phyloP scores from a whole-genome alignment of 2,113 vertebrate species.

The Oncorhynchus mykiss region DNA sequence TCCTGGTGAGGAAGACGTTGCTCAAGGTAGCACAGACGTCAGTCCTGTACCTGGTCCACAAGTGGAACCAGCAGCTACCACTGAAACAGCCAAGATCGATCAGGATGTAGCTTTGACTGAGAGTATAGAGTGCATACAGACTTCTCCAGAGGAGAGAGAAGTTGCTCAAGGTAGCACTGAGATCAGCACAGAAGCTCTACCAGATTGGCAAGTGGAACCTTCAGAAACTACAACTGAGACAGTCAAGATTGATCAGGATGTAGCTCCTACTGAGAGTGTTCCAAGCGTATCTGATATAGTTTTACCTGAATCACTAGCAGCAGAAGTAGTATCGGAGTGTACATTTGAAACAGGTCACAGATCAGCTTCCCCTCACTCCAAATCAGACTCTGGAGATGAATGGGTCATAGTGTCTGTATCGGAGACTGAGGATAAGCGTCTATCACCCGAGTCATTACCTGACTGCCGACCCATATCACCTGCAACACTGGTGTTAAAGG shows the following conservation, averaged over 20 bases:
- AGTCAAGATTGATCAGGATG: neutral
- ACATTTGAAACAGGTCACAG: neutral
- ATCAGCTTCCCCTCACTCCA: neutral
- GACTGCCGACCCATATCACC: neutral
- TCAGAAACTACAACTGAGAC: neutral
- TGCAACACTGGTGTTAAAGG: neutral
- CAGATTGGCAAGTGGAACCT: neutral
- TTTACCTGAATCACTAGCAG: neutral
- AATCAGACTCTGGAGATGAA: neutral
- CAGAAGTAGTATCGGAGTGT: neutral
- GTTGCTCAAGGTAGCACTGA: neutral
- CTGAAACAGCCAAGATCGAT: neutral
- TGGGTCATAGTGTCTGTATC: constrained; percentile 2
- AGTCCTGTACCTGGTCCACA: neutral
- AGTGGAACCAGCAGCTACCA: neutral
- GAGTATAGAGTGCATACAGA: neutral
- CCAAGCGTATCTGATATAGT: neutral
- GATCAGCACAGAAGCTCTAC: neutral
- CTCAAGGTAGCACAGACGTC: neutral
- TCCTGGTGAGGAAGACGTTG: neutral
- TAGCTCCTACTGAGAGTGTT: neutral
- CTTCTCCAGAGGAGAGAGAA: neutral
- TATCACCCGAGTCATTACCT: constrained; percentile 37
- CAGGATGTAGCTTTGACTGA: neutral
- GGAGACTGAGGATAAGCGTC: constrained; percentile 19